Conservation (phyloP, 1,140 invertebrate genomes). For the Drosophila busckii region DNA sequence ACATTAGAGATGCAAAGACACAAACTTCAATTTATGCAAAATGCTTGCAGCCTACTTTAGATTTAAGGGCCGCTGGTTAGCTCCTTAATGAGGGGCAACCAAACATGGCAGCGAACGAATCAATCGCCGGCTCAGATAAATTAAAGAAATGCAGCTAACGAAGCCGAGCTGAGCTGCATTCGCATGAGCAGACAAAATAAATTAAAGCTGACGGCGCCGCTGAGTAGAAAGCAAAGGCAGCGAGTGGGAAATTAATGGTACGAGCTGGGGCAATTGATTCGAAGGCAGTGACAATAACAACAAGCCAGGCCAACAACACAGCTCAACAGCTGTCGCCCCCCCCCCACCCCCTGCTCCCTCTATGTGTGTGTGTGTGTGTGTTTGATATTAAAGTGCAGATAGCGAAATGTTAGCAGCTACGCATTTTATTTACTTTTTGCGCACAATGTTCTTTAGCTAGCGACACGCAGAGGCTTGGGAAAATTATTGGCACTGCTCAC, state of each 20-base stretch:
- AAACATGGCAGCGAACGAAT: no score
- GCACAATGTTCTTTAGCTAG: slow-evolving; percentile 7
- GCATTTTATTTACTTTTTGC: slow-evolving; percentile 17
- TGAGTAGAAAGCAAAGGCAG: slow-evolving; percentile 19
- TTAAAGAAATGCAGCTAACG: slow-evolving; percentile 15
- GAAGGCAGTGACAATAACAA: slow-evolving; percentile 25
- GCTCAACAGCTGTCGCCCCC: slow-evolving; percentile 4
- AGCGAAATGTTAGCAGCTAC: slow-evolving; percentile 11
- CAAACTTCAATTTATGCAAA: no score
- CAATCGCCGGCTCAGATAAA: no score
- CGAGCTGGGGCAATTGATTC: slow-evolving; percentile 44
- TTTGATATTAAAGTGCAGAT: slow-evolving; percentile 44
- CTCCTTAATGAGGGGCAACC: no score
- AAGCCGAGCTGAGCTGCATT: slow-evolving; percentile 12
- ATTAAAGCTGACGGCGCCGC: slow-evolving; percentile 50
- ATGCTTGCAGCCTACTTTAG: no score
- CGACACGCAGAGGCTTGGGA: slow-evolving; percentile 19
- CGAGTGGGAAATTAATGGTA: slow-evolving; percentile 46
- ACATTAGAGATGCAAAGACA: no score
- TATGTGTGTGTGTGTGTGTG: slow-evolving; percentile 1
- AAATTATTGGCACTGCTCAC: slow-evolving; percentile 39
- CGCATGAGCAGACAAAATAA: slow-evolving; percentile 61
- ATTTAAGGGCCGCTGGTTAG: no score
- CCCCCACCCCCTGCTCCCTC: no score
- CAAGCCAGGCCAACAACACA: slow-evolving; percentile 17